Evolutionary conservation across 2,888 invertebrate genomes (phyloP).

Genomic region (Drosophila ezoana): DNA sequence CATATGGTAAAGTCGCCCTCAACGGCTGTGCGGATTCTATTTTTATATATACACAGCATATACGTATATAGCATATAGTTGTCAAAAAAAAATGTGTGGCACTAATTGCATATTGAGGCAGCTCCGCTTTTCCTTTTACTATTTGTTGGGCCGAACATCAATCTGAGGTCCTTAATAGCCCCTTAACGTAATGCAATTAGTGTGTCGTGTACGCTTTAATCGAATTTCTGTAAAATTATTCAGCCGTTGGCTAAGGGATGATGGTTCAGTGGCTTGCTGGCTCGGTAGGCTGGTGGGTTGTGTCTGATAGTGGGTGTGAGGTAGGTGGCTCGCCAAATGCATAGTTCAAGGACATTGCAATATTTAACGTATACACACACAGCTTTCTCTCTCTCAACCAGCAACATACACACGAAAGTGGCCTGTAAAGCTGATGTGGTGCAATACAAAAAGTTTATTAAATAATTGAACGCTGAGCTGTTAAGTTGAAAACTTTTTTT

Average conservation of each 20-base stretch:
- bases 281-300: slow-evolving; percentile 27
- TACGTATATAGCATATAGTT: slow-evolving; percentile 33
- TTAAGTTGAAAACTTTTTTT: slow-evolving; percentile 35
- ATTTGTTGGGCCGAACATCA: slow-evolving; percentile 29
- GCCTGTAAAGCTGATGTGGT: slow-evolving; percentile 42
- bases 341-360: slow-evolving; percentile 83
- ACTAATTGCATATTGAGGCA: slow-evolving; percentile 61
- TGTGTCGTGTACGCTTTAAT: slow-evolving; percentile 58
- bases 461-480: slow-evolving; percentile 53
- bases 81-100: slow-evolving; percentile 25
- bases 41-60: slow-evolving; percentile 23
- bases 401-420: slow-evolving; percentile 25
- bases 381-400: slow-evolving; percentile 35
- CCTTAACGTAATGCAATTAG: slow-evolving; percentile 72
- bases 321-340: slow-evolving; percentile 61
- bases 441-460: slow-evolving; percentile 67
- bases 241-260: slow-evolving; percentile 41
- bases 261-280: slow-evolving; percentile 27
- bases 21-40: slow-evolving; percentile 37
- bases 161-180: slow-evolving; percentile 56
- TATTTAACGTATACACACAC: slow-evolving; percentile 74
- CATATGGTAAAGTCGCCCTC: slow-evolving; percentile 68
- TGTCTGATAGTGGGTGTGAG: slow-evolving; percentile 13
- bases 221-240: slow-evolving; percentile 70
- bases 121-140: slow-evolving; percentile 16